A percentile compares a stretch with the other conserved stretches of the same genome.
Conservation (phyloP, 2,888 invertebrate species). For the Eudemis profundana region DNA sequence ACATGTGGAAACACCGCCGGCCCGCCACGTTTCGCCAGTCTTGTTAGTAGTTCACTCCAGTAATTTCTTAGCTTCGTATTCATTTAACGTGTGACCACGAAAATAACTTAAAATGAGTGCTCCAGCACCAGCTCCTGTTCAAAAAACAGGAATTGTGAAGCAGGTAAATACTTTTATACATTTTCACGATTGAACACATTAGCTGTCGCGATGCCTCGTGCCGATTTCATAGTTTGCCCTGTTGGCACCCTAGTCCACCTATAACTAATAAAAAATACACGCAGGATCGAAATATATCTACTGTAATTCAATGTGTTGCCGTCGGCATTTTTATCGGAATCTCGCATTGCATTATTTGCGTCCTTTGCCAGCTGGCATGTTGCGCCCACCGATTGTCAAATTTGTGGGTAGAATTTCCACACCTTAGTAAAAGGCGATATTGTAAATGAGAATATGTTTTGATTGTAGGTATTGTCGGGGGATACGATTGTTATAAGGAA, state of each 20-base stretch:
- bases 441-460: constrained; percentile 34
- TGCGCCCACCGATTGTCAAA: constrained; percentile 41
- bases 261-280: constrained; percentile 15
- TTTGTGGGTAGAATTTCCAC: constrained; percentile 9
- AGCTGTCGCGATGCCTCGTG: constrained; percentile 69
- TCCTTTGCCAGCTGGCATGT: constrained; percentile 46
- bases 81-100: constrained; percentile 59
- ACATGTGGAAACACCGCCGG: constrained; percentile 67
- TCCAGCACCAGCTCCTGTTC: constrained; percentile 70
- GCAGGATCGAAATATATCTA: constrained; percentile 1
- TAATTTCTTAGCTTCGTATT: constrained; percentile 63
- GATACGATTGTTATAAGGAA: constrained; percentile 97
- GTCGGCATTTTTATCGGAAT: constrained; percentile 19
- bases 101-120: constrained; percentile 74
- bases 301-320: constrained; percentile 4
- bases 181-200: constrained; percentile 50
- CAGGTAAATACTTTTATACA: constrained; percentile 72
- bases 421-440: neutral
- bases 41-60: constrained; percentile 69
- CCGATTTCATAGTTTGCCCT: constrained; percentile 70
- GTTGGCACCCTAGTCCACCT: constrained; percentile 75
- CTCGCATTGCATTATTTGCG: constrained; percentile 19
- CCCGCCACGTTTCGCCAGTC: constrained; percentile 81
- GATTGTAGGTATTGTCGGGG: constrained; percentile 94
- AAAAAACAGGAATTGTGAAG: constrained; percentile 79